phyloP scores from a whole-genome alignment of 1,140 invertebrate genomes.

The Drosophila punjabiensis region DNA sequence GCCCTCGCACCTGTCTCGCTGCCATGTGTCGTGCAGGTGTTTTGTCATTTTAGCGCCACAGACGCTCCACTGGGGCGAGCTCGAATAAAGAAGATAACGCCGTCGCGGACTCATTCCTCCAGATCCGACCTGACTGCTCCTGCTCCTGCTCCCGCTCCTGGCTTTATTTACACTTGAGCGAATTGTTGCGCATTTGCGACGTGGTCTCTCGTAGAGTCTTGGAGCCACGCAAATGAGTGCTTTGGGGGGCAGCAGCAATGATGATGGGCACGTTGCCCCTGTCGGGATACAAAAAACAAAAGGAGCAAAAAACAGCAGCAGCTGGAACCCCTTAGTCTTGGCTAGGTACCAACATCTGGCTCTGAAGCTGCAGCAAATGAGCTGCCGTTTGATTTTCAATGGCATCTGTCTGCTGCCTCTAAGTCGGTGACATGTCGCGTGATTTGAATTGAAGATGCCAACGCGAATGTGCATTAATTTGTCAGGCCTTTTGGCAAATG shows the following conservation, averaged over 20 bases:
- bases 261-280: conserved; percentile 21
- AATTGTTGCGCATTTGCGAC: conserved; percentile 82
- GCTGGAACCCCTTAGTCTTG: background rate
- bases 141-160: conserved; percentile 30
- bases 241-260: conserved; percentile 36
- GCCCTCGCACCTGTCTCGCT: conserved; percentile 6
- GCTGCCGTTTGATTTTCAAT: conserved; percentile 71
- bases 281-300: background rate
- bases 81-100: conserved; percentile 16
- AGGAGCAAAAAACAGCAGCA: conserved; percentile 12
- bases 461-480: conserved; percentile 77
- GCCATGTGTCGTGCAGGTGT: conserved; percentile 60
- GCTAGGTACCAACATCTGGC: conserved; percentile 21
- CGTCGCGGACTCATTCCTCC: conserved; percentile 9
- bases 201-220: conserved; percentile 8
- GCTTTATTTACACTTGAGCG: conserved; percentile 83
- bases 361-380: conserved; percentile 63
- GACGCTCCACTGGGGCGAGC: conserved; percentile 39
- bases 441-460: conserved; percentile 77
- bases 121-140: background rate
- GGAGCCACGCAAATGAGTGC: conserved; percentile 54
- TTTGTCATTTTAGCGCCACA: conserved; percentile 78
- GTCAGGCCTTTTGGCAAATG: conserved; percentile 62
- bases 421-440: conserved; percentile 71
- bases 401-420: conserved; percentile 42